These are phyloP conservation scores for Tolypeutes matacus DNA, from an alignment of 2,797 vertebrate species.

Conservation along the genomic window DNA sequence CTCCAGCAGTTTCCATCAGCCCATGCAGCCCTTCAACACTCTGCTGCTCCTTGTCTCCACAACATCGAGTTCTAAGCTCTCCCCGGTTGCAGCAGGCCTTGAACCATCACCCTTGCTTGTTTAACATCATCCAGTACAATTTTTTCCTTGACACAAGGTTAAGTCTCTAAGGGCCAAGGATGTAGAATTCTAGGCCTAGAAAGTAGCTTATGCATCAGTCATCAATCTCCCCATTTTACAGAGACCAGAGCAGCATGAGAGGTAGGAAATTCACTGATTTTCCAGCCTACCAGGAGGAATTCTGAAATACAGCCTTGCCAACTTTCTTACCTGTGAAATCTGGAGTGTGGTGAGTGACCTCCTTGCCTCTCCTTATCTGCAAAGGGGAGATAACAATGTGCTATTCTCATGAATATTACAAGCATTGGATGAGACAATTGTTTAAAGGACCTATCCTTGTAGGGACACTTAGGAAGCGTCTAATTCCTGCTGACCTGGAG, in stretches of 20 bases:
- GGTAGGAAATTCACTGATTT: not conserved
- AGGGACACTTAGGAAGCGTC: not conserved
- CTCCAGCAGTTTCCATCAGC: too few species aligned
- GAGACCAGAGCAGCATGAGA: not conserved
- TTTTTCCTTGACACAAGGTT: too few species aligned
- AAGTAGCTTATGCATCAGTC: not conserved
- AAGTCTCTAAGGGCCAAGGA: not conserved
- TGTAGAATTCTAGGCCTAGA: not conserved
- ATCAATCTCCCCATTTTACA: not conserved
- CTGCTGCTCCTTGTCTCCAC: too few species aligned
- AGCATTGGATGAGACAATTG: not conserved
- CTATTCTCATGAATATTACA: not conserved
- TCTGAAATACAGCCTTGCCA: not conserved
- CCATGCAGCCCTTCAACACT: too few species aligned
- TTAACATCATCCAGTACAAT: too few species aligned
- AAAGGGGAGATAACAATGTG: not conserved
- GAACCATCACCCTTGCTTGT: too few species aligned
- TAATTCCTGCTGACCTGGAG: not conserved
- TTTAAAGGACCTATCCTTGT: not conserved
- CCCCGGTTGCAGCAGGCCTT: too few species aligned
- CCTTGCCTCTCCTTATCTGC: not conserved
- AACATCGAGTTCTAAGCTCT: too few species aligned
- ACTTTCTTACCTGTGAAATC: not conserved
- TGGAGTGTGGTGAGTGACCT: not conserved
- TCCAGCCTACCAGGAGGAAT: not conserved